These are phyloP conservation scores for Lamellibrachia satsuma DNA, from an alignment of 2,888 invertebrate species.

Conservation along the genomic window DNA sequence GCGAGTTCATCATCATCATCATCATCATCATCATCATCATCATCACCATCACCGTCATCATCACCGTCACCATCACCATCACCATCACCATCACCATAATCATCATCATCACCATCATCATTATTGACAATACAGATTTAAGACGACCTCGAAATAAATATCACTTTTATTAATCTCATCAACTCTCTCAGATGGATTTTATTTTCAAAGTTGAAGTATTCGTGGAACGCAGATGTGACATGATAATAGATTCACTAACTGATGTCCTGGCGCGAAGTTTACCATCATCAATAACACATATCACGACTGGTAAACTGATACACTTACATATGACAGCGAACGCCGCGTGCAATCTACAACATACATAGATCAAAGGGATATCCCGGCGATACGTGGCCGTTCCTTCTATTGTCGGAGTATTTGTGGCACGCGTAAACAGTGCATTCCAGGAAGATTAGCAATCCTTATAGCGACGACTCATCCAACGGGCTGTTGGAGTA, in stretches of 20 bases:
- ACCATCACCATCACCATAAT: too few relatives aligned
- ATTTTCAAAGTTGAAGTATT: not conserved
- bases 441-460: not conserved
- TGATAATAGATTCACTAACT: not conserved
- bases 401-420: not conserved
- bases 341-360: not conserved
- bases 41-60: too few relatives aligned
- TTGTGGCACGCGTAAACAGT: not conserved
- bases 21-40: too few relatives aligned
- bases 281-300: not conserved
- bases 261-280: not conserved
- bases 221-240: not conserved
- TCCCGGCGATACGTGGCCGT: not conserved
- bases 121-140: not conserved
- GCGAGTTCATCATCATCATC: not conserved
- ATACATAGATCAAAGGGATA: not conserved
- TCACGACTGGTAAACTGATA: not conserved
- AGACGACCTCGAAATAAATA: not conserved
- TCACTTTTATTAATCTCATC: too few relatives aligned
- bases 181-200: too few relatives aligned
- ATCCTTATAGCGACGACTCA: not conserved
- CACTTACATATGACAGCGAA: not conserved
- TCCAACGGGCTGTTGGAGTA: not conserved
- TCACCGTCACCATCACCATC: too few relatives aligned
- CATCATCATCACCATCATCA: not conserved